These are phyloP conservation scores for Trachymyrmex septentrionalis DNA, from an alignment of 1,140 invertebrate species.

Conservation along the genomic window DNA sequence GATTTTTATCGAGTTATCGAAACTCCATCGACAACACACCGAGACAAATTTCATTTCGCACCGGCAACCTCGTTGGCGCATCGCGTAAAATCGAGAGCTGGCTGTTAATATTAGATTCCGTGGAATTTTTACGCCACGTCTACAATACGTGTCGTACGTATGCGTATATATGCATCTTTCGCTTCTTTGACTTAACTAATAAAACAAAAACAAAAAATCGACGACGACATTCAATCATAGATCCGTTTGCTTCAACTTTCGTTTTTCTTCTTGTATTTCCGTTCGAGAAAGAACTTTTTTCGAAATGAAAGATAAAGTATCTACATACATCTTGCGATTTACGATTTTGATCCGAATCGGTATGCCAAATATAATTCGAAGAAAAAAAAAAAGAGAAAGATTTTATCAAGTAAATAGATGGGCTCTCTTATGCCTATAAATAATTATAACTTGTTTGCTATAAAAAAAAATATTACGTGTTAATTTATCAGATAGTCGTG, in stretches of 20 bases:
- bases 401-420: no score
- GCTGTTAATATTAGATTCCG: conserved; percentile 54
- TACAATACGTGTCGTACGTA: not conserved
- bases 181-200: not conserved
- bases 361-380: no score
- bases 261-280: not conserved
- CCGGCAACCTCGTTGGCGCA: conserved; percentile 26
- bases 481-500: no score
- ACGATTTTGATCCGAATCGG: no score
- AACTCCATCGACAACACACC: conserved; percentile 64
- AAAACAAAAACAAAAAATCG: not conserved
- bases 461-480: no score
- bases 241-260: not conserved
- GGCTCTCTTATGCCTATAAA: no score
- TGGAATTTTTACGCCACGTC: conserved; percentile 20
- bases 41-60: conserved; percentile 63
- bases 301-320: not conserved
- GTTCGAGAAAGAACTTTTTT: not conserved
- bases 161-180: not conserved
- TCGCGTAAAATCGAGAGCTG: conserved; percentile 28
- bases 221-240: not conserved
- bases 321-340: not conserved
- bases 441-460: no score
- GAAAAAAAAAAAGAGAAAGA: no score
- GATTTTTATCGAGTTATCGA: conserved; percentile 73